Evolutionary conservation across 2,797 vertebrate genomes (phyloP).

Genomic region (Falco peregrinus): DNA sequence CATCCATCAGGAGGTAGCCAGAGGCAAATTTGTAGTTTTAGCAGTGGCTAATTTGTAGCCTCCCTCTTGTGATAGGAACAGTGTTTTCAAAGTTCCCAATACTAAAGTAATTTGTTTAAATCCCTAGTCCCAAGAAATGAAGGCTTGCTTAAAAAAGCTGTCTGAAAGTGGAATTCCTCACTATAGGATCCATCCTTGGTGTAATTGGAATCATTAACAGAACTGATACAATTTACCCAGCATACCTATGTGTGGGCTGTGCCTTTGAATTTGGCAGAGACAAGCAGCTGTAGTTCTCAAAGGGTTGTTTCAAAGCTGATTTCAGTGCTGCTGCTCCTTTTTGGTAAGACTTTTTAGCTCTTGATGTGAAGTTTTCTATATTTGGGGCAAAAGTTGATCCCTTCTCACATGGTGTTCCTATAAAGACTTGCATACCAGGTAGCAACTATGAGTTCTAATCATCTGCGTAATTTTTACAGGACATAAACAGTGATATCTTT

Average conservation of each 20-base stretch:
- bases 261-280: not conserved
- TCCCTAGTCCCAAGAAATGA: not conserved
- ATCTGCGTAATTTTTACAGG: not conserved
- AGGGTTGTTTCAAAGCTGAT: not conserved
- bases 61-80: not conserved
- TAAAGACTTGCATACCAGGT: not conserved
- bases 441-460: not conserved
- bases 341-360: not conserved
- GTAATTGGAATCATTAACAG: not conserved
- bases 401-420: accelerated
- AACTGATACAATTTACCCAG: not conserved
- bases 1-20: not conserved
- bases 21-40: constrained; percentile 16
- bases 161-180: not conserved
- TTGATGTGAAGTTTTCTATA: not conserved
- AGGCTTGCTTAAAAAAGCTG: not conserved
- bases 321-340: not conserved
- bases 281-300: not conserved
- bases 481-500: not conserved
- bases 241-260: not conserved
- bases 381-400: not conserved
- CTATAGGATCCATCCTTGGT: not conserved
- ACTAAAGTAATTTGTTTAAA: not conserved
- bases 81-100: not conserved
- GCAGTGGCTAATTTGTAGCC: not conserved